These are phyloP conservation scores for Papilio demoleus DNA, from an alignment of 2,888 invertebrate species.

Conservation along the genomic window DNA sequence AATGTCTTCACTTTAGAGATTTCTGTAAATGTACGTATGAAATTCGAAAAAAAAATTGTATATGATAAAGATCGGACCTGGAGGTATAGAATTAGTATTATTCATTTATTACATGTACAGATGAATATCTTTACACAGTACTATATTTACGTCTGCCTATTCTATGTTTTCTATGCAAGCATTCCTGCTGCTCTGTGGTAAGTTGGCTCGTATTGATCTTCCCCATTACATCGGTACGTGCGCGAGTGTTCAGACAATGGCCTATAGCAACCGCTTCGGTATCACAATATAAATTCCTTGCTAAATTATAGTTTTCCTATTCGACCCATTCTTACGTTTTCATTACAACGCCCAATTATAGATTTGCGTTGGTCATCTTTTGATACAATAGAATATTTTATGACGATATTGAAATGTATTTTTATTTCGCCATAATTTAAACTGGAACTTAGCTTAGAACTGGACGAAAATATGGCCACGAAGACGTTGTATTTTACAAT, in stretches of 20 bases:
- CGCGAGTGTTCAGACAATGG: conserved; percentile 52
- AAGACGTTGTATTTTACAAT: no score
- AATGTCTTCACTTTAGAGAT: no score
- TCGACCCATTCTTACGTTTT: conserved; percentile 57
- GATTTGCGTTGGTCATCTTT: conserved; percentile 31
- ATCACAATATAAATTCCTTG: conserved; percentile 72
- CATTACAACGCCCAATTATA: conserved; percentile 53
- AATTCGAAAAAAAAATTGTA: no score
- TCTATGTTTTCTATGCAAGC: conserved; percentile 6
- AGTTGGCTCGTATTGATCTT: conserved; percentile 49
- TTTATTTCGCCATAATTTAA: background rate
- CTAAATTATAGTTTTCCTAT: conserved; percentile 73
- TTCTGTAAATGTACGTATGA: no score
- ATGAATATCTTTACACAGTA: conserved; percentile 4
- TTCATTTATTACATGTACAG: background rate
- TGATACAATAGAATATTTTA: conserved; percentile 18
- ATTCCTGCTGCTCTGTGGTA: conserved; percentile 24
- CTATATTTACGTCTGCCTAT: conserved; percentile 13
- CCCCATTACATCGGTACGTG: conserved; percentile 54
- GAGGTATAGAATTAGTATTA: no score
- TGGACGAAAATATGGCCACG: no score
- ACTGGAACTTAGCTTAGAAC: background rate
- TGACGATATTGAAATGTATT: background rate
- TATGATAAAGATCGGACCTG: no score
- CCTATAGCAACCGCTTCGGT: conserved; percentile 56